Percentiles rank a stretch among this genome's conserved stretches.
Conservation (phyloP, 2,113 vertebrate genomes). For the Malurus cyaneus region DNA sequence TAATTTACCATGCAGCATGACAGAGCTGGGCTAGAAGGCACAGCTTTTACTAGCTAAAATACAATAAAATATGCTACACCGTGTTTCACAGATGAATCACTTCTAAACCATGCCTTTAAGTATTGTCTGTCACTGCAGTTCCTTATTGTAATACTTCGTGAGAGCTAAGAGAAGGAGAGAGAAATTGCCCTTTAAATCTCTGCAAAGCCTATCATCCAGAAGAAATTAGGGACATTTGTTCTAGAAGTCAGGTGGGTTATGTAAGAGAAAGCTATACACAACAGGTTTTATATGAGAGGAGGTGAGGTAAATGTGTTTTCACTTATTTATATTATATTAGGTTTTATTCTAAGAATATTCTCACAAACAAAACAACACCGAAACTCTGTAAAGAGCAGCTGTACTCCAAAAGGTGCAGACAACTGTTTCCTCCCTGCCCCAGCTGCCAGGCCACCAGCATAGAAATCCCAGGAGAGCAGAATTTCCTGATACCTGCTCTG, state of each 20-base stretch:
- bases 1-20: slow-evolving; percentile 47
- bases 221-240: slow-evolving; percentile 60
- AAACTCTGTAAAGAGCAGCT: neutral
- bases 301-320: slow-evolving; percentile 21
- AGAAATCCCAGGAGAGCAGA: neutral
- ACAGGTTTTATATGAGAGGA: slow-evolving; percentile 15
- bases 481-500: neutral
- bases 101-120: slow-evolving; percentile 56
- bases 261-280: neutral
- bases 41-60: slow-evolving; percentile 45
- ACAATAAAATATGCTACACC: slow-evolving; percentile 55
- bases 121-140: slow-evolving; percentile 41
- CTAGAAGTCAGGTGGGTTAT: slow-evolving; percentile 26
- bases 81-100: slow-evolving; percentile 50
- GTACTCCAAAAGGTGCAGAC: neutral
- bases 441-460: neutral
- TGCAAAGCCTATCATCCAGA: slow-evolving; percentile 33
- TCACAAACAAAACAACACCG: neutral
- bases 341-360: neutral
- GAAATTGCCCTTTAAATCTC: slow-evolving; percentile 62
- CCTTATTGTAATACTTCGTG: slow-evolving; percentile 33
- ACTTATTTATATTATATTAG: neutral
- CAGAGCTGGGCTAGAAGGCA: slow-evolving; percentile 38
- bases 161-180: slow-evolving; percentile 37
- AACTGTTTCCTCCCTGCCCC: neutral